Evolutionary conservation across 2,888 invertebrate species (phyloP), one percentile per base, ranked within the genome.

Genomic region (Hypsopygia costalis): DNA sequence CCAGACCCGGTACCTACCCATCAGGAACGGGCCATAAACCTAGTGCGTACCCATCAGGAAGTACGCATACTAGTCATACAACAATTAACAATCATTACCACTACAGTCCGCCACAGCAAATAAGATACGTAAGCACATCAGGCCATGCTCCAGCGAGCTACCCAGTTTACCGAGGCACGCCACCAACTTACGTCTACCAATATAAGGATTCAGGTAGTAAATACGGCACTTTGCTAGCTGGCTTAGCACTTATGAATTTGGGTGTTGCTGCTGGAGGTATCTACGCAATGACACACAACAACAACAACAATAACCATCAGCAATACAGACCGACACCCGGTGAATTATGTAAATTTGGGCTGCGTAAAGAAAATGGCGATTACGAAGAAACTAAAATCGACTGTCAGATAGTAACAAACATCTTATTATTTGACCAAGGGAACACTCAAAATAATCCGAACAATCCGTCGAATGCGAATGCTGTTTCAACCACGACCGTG

Each of bases 311-410:
- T 8, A 41, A 44, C 20, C 39, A 40, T 8, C 20, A 36, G 7
- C 58, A 42, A 16, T 82, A 85, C 50, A 75, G 62, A 39, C 43
- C 79, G 0, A 59, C 72, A 44, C 71, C 77, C 0, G 83, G 82
- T 6, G 85, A 86, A 63, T 51, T 79, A 7, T 86, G 86, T 49
- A 83, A 81, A 60, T 82, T 86, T 41, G 86, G 75, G 11, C 44
- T 86, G 12, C 78, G 62, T 46, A 83, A 78, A 61, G 78, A 77
- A 22, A 85, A 83, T 43, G 82, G 83, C 1, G 81, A 81, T 38
- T 82, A 81, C 40, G 83, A 86, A 48, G 82, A 83, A 58, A 85
- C 86, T 0, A 80, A 47, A 69, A 86, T 86, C 41, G 77, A 83
- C 44, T 86, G 86, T 46, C 69, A 80, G 41, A 60, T 85, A 46